These are phyloP conservation scores for Eubasilissa splendida DNA, from an alignment of 2,888 invertebrate species.

Conservation along the genomic window DNA sequence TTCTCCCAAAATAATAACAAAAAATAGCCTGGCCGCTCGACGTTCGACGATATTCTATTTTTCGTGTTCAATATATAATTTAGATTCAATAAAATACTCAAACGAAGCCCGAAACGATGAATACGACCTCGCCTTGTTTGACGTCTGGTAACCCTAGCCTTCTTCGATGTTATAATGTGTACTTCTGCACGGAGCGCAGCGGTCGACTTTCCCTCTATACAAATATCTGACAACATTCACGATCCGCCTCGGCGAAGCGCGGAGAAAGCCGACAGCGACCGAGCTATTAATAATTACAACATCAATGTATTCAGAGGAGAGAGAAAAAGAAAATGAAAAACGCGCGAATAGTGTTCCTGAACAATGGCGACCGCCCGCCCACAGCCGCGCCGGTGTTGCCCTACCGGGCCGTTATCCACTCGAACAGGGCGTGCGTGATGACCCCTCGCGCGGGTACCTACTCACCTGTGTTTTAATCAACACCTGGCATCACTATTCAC, in stretches of 20 bases:
- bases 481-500: constrained; percentile 18
- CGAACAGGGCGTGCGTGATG: constrained; percentile 28
- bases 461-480: constrained; percentile 24
- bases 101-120: no score
- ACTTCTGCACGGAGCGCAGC: no score
- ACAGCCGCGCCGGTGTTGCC: constrained; percentile 7
- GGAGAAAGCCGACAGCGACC: constrained; percentile 21
- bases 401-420: not conserved
- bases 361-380: constrained; percentile 33
- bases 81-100: no score
- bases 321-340: constrained; percentile 18
- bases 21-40: no score
- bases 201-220: no score
- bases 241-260: constrained; percentile 4
- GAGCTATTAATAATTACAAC: constrained; percentile 17
- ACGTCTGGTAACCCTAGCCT: no score
- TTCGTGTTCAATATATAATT: no score
- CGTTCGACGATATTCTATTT: no score
- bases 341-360: constrained; percentile 28
- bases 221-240: not conserved
- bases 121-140: no score
- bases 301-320: constrained; percentile 8
- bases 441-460: constrained; percentile 18
- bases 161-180: no score
- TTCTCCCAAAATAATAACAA: no score